Evolutionary conservation across 2,797 vertebrate genomes (phyloP), one percentile per base, ranked within the genome.

Genomic region (Halcyon badia): DNA sequence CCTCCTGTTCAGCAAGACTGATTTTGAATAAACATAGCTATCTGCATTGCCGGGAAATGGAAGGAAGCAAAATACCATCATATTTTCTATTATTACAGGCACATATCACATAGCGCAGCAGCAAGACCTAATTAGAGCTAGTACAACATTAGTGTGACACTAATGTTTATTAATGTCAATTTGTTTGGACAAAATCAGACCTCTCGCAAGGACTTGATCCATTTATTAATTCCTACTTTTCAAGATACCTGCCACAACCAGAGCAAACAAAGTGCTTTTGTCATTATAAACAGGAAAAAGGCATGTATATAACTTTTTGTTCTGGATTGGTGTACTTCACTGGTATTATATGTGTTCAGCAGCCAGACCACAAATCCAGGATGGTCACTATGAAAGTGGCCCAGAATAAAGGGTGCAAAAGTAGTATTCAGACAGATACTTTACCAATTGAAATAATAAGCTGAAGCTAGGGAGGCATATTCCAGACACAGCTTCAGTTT

Each of bases 191-290:
- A 87, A 83, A 95, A 87, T 46, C n/a, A 12, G 57, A 83, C 46
- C 41, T 71, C 83, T 91, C 1, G 0, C 58, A 79, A 71, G 57
- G 66, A 65, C 80, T 4, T 87, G 51, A 85, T 77, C 80, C 49
- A 52, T 71, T 91, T 83, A 82, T 77, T 82, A 75, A 76, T 90
- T 73, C 20, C 68, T 35, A 60, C 49, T 77, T 92, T 93, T 83
- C 76, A 73, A 44, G 64, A 82, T 75, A 78, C 19, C 20, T 86
- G 68, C 48, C 82, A 93, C 68, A 80, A 64, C 44, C 30, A 65
- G 57, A 84, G 41, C 18, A 22, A 42, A 70, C 21, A 22, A 90
- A 85, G 60, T 60, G 49, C 30, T 87, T 92, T 72, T 70, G n/a
- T 56, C 24, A 22, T 57, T 73, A 48, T 31, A 91, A 57, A 89